phyloP scores from a whole-genome alignment of 2,797 vertebrate genomes.

The Sparidentex hasta region DNA sequence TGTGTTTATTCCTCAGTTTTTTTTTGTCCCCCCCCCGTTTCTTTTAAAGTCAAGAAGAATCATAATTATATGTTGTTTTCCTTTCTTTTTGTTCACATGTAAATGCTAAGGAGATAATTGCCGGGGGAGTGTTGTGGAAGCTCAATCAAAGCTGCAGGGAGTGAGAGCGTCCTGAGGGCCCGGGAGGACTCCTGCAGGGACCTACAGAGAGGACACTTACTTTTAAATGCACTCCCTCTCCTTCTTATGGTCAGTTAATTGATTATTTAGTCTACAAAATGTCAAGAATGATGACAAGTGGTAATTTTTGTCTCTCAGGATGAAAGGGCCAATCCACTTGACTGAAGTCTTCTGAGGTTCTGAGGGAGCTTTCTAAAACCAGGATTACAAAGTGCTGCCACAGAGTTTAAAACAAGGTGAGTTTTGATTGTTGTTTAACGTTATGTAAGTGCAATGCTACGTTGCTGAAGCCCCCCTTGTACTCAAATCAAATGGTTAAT shows the following conservation, averaged over 20 bases:
- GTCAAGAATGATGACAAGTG: conserved; percentile 1
- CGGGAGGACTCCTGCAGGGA: conserved; percentile 50
- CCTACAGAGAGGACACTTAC: conserved; percentile 42
- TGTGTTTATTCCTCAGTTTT: conserved; percentile 36
- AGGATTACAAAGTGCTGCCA: not conserved
- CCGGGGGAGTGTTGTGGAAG: conserved; percentile 67
- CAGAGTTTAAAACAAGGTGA: not conserved
- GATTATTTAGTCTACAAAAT: conserved; percentile 13
- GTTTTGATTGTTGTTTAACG: not conserved
- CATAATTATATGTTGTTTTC: conserved; percentile 77
- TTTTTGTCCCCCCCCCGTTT: conserved; percentile 8
- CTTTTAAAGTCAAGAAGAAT: conserved; percentile 74
- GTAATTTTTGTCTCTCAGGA: not conserved
- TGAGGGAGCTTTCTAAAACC: not conserved
- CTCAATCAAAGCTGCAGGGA: conserved; percentile 61
- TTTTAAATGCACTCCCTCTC: conserved; percentile 30
- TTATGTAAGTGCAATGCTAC: not conserved
- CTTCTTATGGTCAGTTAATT: conserved; percentile 46
- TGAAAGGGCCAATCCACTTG: not conserved
- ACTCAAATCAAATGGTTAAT: no score
- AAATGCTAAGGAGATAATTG: conserved; percentile 79
- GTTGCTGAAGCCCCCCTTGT: not conserved
- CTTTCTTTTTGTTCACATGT: conserved; percentile 72
- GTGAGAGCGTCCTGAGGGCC: conserved; percentile 53
- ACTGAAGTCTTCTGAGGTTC: not conserved